phyloP scores from a whole-genome alignment of 2,888 invertebrate genomes.

The Phania funesta region DNA sequence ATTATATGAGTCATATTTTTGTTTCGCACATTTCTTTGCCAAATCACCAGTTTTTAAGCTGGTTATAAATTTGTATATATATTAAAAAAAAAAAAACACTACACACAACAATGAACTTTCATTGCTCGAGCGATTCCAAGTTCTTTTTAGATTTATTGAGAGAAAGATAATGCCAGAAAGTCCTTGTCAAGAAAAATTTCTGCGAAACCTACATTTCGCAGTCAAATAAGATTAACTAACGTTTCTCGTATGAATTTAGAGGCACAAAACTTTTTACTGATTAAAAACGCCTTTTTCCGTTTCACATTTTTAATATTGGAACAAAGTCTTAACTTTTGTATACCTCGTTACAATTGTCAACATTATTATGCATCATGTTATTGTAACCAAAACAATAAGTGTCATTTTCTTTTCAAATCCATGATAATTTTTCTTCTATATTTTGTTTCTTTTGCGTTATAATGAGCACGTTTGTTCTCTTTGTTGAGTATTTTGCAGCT shows the following conservation, averaged over 20 bases:
- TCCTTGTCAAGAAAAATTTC: neutral
- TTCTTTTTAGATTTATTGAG: no score
- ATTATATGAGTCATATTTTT: no score
- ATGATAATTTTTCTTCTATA: constrained; percentile 24
- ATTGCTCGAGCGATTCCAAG: no score
- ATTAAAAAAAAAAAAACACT: no score
- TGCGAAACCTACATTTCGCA: neutral
- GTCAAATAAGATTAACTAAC: no score
- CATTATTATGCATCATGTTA: constrained; percentile 46
- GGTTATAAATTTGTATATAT: no score
- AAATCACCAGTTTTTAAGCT: no score
- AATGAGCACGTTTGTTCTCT: constrained; percentile 43
- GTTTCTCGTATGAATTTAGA: neutral
- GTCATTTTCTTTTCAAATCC: constrained; percentile 58
- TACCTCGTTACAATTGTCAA: constrained; percentile 28
- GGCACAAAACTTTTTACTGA: neutral
- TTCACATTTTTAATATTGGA: neutral
- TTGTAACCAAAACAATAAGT: constrained; percentile 55
- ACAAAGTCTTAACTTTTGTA: constrained; percentile 15
- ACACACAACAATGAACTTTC: no score
- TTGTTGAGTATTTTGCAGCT: constrained; percentile 34
- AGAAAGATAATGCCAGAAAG: no score
- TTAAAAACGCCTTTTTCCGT: constrained; percentile 5
- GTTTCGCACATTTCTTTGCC: no score
- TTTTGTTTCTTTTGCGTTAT: neutral